Percentiles rank a stretch among this genome's conserved stretches.
phyloP scores from a whole-genome alignment of 2,888 invertebrate genomes.

The Panorpa germanica region DNA sequence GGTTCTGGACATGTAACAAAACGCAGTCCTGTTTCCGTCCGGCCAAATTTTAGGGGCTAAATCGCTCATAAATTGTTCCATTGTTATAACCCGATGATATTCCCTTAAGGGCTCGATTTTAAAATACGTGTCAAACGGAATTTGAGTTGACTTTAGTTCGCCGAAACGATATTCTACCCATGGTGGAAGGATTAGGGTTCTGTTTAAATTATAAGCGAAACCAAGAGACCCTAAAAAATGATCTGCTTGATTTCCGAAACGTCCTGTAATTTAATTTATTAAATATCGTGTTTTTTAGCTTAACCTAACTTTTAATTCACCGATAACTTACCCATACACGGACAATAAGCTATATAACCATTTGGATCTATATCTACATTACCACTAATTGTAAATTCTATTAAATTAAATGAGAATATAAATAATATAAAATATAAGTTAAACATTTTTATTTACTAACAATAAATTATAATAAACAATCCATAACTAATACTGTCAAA shows the following conservation, averaged over 20 bases:
- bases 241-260: constrained; percentile 98
- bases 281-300: no score
- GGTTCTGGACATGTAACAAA: constrained; percentile 40
- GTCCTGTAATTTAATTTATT: constrained; percentile 47
- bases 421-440: no score
- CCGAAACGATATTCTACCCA: constrained; percentile 90
- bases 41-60: constrained; percentile 75
- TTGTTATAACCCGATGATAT: constrained; percentile 73
- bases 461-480: no score
- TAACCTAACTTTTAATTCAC: no score
- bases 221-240: constrained; percentile 84
- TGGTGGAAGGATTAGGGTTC: constrained; percentile 84
- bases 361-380: no score
- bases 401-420: no score
- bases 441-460: no score
- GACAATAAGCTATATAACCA: no score
- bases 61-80: constrained; percentile 76
- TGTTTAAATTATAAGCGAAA: constrained; percentile 76
- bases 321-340: no score
- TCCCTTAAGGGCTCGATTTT: constrained; percentile 48
- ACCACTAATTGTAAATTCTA: no score
- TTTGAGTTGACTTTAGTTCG: constrained; percentile 64
- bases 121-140: constrained; percentile 83
- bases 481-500: no score
- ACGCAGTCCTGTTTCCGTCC: constrained; percentile 44